A percentile compares a stretch with the other conserved stretches of the same genome.
phyloP scores from a whole-genome alignment of 1,140 invertebrate genomes.

The Gryllus bimaculatus region DNA sequence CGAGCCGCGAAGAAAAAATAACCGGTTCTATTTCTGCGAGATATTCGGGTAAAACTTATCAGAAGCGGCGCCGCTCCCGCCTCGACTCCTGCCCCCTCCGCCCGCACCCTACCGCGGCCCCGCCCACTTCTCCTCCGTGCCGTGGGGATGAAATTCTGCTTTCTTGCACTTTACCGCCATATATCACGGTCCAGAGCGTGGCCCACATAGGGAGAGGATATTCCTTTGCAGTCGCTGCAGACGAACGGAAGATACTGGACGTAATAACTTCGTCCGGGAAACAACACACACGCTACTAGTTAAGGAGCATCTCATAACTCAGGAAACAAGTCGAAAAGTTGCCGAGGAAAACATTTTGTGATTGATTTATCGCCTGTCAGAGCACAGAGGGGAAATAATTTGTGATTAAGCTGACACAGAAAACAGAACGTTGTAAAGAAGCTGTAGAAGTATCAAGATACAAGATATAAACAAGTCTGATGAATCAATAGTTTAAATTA shows the following conservation, averaged over 20 bases:
- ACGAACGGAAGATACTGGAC: constrained; percentile 3
- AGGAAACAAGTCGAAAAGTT: neutral
- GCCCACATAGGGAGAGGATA: neutral
- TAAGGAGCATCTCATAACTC: neutral
- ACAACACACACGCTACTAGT: neutral
- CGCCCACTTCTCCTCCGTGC: neutral
- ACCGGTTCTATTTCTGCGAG: neutral
- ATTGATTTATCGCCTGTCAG: neutral
- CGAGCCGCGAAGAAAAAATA: neutral
- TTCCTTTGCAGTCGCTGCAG: neutral
- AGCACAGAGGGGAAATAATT: neutral
- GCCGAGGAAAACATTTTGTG: neutral
- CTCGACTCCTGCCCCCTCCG: neutral
- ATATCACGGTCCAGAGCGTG: neutral
- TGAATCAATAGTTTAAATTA: too few relatives aligned
- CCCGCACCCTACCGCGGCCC: too few relatives aligned
- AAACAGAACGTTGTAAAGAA: too few relatives aligned
- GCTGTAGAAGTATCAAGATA: too few relatives aligned
- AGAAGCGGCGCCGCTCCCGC: neutral
- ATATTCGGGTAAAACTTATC: neutral
- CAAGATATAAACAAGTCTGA: too few relatives aligned
- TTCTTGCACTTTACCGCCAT: neutral
- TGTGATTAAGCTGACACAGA: neutral
- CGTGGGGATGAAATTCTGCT: neutral
- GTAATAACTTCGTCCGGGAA: neutral